Percentiles rank a stretch among this genome's conserved stretches.
These are phyloP conservation scores for Heliconius eleuchia DNA, from an alignment of 1,140 invertebrate genomes.

Conservation along the genomic window DNA sequence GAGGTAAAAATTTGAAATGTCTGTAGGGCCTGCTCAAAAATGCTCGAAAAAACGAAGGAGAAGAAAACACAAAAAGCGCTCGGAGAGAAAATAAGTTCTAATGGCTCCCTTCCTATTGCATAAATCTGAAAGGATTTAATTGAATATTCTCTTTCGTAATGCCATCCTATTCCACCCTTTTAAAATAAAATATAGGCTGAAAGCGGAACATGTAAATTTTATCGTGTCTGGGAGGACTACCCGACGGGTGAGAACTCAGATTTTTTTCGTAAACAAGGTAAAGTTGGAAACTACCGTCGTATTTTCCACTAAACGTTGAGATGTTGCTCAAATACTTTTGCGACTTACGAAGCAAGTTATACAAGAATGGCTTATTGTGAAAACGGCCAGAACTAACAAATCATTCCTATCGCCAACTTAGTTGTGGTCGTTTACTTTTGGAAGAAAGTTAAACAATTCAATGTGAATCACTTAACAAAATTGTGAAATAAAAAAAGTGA, in stretches of 20 bases:
- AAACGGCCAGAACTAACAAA: conserved; percentile 60
- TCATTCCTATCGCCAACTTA: conserved; percentile 48
- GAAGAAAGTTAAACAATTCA: not conserved
- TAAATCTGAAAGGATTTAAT: conserved; percentile 77
- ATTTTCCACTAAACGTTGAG: conserved; percentile 75
- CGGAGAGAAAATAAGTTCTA: conserved; percentile 59
- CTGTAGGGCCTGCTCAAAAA: conserved; percentile 36
- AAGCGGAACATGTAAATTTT: conserved; percentile 80
- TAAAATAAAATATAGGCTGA: conserved; percentile 78
- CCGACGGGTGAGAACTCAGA: conserved; percentile 54
- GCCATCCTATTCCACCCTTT: conserved; percentile 75
- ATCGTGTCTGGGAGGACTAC: conserved; percentile 65
- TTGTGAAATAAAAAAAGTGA: too few relatives aligned
- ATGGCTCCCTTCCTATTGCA: conserved; percentile 55
- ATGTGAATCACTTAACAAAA: conserved; percentile 12
- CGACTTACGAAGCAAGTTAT: conserved; percentile 69
- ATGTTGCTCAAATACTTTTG: conserved; percentile 70
- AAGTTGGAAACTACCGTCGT: conserved; percentile 71
- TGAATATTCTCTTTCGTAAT: conserved; percentile 79
- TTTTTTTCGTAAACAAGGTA: conserved; percentile 65
- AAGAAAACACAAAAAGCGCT: conserved; percentile 45
- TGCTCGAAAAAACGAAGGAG: conserved; percentile 42
- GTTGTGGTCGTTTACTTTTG: not conserved
- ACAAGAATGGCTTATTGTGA: conserved; percentile 64
- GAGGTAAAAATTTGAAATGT: conserved; percentile 21